Base-by-base conservation (phyloP, 2,888 invertebrate genomes). In the Invenusta paracnida region DNA sequence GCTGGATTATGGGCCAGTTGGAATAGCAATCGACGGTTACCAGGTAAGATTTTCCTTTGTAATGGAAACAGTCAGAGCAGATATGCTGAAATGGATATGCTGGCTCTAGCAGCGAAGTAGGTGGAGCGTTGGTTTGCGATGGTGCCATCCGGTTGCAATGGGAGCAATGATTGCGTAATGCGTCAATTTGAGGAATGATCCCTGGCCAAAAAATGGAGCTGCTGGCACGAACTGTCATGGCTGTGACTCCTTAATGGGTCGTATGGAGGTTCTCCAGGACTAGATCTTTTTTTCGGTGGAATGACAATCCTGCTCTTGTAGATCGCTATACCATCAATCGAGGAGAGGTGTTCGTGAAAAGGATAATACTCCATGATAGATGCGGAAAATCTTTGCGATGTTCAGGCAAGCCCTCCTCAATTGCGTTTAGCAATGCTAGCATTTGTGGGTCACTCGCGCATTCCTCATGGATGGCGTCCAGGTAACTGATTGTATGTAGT, bases 311-410 rank as follows among this genome's bases (percentile, higher is more conserved):
- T 11, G n/a, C 27, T n/a, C 27, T 79, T 79, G n/a, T 79, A 79
- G 5, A 79, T 5, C 23, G 23, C 79, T 11, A 79, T 27, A 5
- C 79, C 79, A 79, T 79, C 79, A 79, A 25, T 5, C 5, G 79
- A 11, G 5, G 23, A 27, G 5, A 79, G n/a, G 29, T 79, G 79
- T 91, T 90, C 88, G 91, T 85, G 86, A 91, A 85, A 90, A 90
- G 2, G 88, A 89, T 5, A 90, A 91, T 86, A 82, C 90, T 31
- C 90, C 17, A n/a, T 28, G 17, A 82, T n/a, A 30, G 29, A 29
- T 13, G 30, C n/a, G 29, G 83, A n/a, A 82, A 28, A 11, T 30
- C 83, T 29, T 28, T 28, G 30, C 31, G 79, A 79, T 79, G 79
- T n/a, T 79, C 79, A 11, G 79, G 79, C 23, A 79, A 5, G 23